phyloP scores from a whole-genome alignment of 1,140 invertebrate genomes.

The Schlechtendalia chinensis region DNA sequence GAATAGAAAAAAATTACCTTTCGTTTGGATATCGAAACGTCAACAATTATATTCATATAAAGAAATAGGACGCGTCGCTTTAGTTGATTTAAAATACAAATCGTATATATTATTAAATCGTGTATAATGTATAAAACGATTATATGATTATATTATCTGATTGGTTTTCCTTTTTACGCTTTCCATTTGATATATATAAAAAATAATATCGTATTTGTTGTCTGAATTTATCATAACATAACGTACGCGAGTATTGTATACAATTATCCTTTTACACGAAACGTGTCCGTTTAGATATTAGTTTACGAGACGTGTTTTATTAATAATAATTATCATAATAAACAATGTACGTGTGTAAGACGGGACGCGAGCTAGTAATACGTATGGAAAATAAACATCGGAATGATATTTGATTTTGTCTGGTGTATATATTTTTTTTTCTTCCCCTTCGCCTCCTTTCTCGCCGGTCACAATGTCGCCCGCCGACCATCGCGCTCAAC shows the following conservation, averaged over 20 bases:
- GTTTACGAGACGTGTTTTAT: constrained; percentile 4
- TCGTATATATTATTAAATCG: not conserved
- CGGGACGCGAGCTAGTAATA: not conserved
- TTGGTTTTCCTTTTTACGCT: constrained; percentile 15
- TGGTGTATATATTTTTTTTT: not conserved
- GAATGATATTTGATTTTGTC: not conserved
- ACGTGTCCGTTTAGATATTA: constrained; percentile 28
- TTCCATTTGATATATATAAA: not conserved
- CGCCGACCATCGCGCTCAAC: too few species aligned
- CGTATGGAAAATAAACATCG: not conserved
- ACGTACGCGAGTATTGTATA: too few species aligned
- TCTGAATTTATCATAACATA: too few species aligned
- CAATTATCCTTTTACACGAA: too few species aligned
- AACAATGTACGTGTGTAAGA: not conserved
- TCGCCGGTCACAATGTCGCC: not conserved
- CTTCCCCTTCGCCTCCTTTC: not conserved
- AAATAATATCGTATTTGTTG: too few species aligned
- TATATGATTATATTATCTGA: not conserved
- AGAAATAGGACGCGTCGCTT: too few species aligned
- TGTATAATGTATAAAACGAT: not conserved
- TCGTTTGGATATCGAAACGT: too few species aligned
- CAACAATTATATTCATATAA: too few species aligned
- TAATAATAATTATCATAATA: constrained; percentile 8
- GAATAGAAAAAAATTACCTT: not conserved
- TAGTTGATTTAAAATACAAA: constrained; percentile 2